These are phyloP conservation scores for Avahi laniger DNA, from an alignment of 2,797 vertebrate species.

Conservation along the genomic window DNA sequence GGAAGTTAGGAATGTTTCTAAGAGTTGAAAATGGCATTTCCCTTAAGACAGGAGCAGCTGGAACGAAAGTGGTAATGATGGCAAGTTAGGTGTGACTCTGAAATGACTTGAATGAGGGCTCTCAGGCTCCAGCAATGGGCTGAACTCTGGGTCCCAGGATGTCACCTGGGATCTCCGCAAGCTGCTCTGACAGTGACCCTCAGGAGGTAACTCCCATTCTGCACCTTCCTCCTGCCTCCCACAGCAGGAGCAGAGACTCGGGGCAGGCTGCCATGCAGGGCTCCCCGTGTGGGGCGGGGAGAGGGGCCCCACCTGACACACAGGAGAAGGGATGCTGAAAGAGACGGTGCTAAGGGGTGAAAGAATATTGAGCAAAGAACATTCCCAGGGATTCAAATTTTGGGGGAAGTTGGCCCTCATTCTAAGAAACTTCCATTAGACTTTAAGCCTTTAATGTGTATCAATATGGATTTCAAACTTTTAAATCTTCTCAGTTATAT, in stretches of 20 bases:
- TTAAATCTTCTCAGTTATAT: background rate
- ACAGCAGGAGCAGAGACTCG: background rate
- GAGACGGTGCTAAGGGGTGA: fast-evolving
- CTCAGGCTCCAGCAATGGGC: background rate
- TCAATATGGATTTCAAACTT: background rate
- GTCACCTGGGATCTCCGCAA: background rate
- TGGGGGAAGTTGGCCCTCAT: background rate
- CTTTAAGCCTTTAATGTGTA: background rate
- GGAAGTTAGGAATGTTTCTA: background rate
- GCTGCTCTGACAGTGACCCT: background rate
- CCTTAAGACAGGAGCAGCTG: background rate
- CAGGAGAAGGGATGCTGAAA: too few species aligned
- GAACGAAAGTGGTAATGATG: too few species aligned
- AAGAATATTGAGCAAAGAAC: background rate
- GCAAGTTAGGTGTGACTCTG: background rate
- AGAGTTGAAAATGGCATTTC: background rate
- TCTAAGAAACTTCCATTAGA: background rate
- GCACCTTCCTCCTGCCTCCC: background rate
- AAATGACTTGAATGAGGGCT: background rate
- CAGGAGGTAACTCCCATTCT: too few species aligned
- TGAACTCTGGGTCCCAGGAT: background rate
- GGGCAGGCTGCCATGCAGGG: background rate
- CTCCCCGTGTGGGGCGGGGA: fast-evolving
- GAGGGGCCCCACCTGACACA: too few species aligned
- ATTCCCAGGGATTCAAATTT: background rate